Evolutionary conservation across 2,113 vertebrate genomes (phyloP).

Genomic region (Seriola quinqueradiata): DNA sequence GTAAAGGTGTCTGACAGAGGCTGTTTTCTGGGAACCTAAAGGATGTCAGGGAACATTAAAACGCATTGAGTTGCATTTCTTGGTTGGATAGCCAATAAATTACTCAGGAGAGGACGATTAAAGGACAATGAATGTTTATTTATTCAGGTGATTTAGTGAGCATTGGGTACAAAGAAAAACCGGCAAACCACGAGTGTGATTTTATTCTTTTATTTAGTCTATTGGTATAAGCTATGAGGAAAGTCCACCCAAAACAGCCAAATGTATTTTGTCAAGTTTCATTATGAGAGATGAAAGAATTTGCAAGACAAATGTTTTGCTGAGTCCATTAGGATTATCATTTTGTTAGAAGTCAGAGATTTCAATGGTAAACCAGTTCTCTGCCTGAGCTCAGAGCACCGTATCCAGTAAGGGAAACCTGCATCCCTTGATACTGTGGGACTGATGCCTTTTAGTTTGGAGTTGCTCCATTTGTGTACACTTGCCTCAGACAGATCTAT

Average conservation of each 20-base stretch:
- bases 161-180: slow-evolving; percentile 7
- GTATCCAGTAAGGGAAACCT: slow-evolving; percentile 24
- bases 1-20: not conserved
- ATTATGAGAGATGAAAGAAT: slow-evolving; percentile 17
- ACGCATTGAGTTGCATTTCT: slow-evolving; percentile 36
- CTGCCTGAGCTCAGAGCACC: not conserved
- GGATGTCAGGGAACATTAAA: slow-evolving; percentile 22
- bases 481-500: slow-evolving; percentile 48
- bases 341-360: slow-evolving; percentile 1
- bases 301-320: not conserved
- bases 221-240: not conserved
- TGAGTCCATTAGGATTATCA: not conserved
- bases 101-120: slow-evolving; percentile 47
- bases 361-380: not conserved
- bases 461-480: slow-evolving; percentile 40
- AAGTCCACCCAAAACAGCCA: not conserved
- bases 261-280: not conserved
- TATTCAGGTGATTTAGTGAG: slow-evolving; percentile 49
- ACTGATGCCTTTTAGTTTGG: slow-evolving; percentile 29
- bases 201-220: not conserved
- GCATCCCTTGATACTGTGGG: slow-evolving; percentile 8
- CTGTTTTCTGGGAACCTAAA: not conserved
- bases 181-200: slow-evolving; percentile 4
- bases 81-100: slow-evolving; percentile 45
- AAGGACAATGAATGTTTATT: slow-evolving; percentile 59